Conservation (phyloP, 2,888 invertebrate genomes). For the Melitaea athalia region DNA sequence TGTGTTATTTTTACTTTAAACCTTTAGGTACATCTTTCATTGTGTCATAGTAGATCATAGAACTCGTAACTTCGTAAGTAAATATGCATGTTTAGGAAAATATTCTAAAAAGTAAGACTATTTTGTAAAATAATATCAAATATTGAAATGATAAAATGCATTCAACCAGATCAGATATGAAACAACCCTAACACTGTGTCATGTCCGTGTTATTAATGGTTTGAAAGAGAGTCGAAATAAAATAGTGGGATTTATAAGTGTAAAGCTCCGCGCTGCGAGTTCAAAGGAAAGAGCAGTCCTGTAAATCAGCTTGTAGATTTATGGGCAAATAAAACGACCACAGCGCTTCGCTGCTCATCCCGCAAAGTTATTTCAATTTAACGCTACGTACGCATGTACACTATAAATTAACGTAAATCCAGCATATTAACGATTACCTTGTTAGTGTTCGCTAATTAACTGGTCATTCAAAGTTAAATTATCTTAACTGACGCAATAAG, state of each 20-base stretch:
- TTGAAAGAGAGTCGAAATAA: slow-evolving; percentile 13
- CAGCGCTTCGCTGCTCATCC: slow-evolving; percentile 52
- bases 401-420: slow-evolving; percentile 57
- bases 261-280: slow-evolving; percentile 57
- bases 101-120: no score
- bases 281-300: slow-evolving; percentile 65
- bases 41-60: no score
- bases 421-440: slow-evolving; percentile 39
- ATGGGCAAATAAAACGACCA: slow-evolving; percentile 63
- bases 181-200: not conserved
- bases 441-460: slow-evolving; percentile 59
- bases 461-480: slow-evolving; percentile 42
- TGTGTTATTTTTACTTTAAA: no score
- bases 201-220: slow-evolving; percentile 10
- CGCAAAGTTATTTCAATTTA: slow-evolving; percentile 73
- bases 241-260: slow-evolving; percentile 40
- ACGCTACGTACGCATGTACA: slow-evolving; percentile 54
- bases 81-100: no score
- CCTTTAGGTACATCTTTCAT: no score
- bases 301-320: slow-evolving; percentile 57
- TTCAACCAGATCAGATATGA: not conserved
- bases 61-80: no score
- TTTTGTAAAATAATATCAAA: no score
- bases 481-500: slow-evolving; percentile 20
- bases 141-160: not conserved